These are phyloP conservation scores for Mnemiopsis leidyi DNA, from an alignment of 37 sponge, comb jelly and placozoan species.

Conservation along the genomic window DNA sequence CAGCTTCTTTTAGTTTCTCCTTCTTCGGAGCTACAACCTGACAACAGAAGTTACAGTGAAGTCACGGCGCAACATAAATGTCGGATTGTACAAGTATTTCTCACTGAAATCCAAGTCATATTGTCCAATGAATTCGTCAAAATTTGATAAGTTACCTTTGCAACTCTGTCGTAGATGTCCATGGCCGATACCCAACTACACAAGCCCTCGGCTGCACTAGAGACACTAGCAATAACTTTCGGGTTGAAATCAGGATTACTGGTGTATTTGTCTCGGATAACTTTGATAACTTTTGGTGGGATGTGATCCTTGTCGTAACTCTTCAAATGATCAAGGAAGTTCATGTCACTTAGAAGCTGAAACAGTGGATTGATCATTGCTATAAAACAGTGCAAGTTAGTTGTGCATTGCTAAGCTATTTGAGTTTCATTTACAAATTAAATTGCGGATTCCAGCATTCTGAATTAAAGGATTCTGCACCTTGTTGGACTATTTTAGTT, in stretches of 20 bases:
- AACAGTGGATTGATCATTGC: too few relatives aligned
- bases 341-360: conserved; percentile 85
- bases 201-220: conserved; percentile 93
- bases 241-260: conserved; percentile 89
- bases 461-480: too few relatives aligned
- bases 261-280: conserved; percentile 93
- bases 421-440: too few relatives aligned
- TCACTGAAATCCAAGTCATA: too few relatives aligned
- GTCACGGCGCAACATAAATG: too few relatives aligned
- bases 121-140: too few relatives aligned
- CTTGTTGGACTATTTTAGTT: too few relatives aligned
- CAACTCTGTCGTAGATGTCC: conserved; percentile 98
- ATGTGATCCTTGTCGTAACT: conserved; percentile 97
- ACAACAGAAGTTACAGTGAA: not conserved
- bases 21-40: conserved; percentile 98
- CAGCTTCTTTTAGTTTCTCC: conserved; percentile 83
- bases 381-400: too few relatives aligned
- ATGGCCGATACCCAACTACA: conserved; percentile 97
- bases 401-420: too few relatives aligned
- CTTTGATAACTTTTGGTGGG: conserved; percentile 86
- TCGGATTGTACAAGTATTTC: too few relatives aligned
- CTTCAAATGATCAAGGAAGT: conserved; percentile 94
- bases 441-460: too few relatives aligned
- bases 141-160: conserved; percentile 84
- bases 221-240: conserved; percentile 82